These are phyloP conservation scores for Urocolius indicus DNA, from an alignment of 2,113 vertebrate genomes.

Conservation along the genomic window DNA sequence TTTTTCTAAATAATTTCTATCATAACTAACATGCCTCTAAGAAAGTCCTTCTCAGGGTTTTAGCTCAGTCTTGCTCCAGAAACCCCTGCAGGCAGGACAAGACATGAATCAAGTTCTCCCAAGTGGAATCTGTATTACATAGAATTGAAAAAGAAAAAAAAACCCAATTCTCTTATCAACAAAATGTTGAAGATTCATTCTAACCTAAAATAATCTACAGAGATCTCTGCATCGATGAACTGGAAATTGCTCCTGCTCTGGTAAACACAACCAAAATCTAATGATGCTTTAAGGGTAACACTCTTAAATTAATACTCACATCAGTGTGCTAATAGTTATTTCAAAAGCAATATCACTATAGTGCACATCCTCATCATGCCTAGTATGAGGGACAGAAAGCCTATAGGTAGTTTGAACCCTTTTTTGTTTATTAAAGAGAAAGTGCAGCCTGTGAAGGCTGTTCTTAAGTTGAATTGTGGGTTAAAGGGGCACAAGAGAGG, in stretches of 20 bases:
- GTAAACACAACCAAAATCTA: neutral
- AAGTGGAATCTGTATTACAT: neutral
- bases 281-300: neutral
- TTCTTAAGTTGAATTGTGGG: neutral
- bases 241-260: neutral
- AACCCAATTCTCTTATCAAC: neutral
- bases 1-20: neutral
- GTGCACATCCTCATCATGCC: neutral
- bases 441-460: rapidly evolving
- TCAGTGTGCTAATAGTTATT: too few species aligned
- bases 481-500: neutral
- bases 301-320: neutral
- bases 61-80: neutral
- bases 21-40: neutral
- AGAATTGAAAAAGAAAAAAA: neutral
- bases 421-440: neutral
- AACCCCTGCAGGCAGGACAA: neutral
- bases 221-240: neutral
- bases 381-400: neutral
- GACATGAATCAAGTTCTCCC: neutral
- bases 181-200: neutral
- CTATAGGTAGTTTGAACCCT: neutral
- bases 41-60: neutral
- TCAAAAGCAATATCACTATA: neutral
- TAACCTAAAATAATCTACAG: neutral